Evolutionary conservation across 2,888 invertebrate species (phyloP).

Genomic region (Drosophila hamatofila): DNA sequence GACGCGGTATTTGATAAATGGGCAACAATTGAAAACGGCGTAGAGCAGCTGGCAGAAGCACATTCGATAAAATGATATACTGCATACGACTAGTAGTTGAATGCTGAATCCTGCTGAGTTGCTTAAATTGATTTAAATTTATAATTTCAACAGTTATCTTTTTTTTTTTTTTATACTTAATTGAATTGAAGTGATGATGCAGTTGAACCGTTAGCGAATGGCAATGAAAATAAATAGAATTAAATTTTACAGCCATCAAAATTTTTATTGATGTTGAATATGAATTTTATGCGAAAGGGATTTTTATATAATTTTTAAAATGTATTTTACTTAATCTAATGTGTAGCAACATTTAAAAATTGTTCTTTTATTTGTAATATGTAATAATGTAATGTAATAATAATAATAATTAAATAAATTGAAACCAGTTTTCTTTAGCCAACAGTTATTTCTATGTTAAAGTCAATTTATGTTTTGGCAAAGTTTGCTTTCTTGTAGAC

Average conservation of each 20-base stretch:
- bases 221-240: neutral
- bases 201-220: neutral
- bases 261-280: neutral
- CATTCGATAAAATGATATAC: constrained; percentile 12
- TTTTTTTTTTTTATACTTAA: neutral
- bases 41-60: neutral
- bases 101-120: constrained; percentile 4
- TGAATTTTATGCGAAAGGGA: neutral
- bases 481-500: no score
- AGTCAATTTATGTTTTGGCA: no score
- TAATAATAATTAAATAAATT: no score
- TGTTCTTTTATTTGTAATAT: no score
- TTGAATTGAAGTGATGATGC: neutral
- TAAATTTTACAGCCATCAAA: neutral
- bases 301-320: neutral
- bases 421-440: no score
- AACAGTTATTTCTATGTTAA: no score
- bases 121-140: neutral
- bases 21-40: constrained; percentile 30
- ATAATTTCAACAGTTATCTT: neutral
- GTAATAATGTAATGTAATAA: no score
- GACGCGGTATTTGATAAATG: constrained; percentile 40
- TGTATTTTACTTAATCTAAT: no score
- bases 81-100: neutral
- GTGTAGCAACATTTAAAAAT: no score